Evolutionary conservation across 1,140 invertebrate species (phyloP), one percentile per base, ranked within the genome.

Genomic region (Platyscapa corneri): DNA sequence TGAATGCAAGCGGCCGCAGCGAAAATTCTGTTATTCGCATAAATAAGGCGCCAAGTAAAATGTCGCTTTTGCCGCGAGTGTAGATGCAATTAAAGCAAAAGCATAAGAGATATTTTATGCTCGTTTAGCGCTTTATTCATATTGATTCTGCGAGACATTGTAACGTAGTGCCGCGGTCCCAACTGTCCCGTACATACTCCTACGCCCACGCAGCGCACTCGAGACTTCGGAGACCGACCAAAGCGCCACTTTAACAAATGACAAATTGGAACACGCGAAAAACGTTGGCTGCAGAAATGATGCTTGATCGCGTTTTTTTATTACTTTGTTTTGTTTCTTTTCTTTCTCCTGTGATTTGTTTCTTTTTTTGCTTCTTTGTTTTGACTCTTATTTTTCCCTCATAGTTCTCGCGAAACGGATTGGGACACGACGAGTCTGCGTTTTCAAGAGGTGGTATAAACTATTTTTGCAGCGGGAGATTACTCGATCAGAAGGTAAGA

Each of bases 221-320:
- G 82, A 60, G 70, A 39, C 74, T 42, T 32, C 74, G 70, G 53
- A 37, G 42, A 32, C 34, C 20, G 18, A 30, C 67, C 30, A 34
- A 67, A 34, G 65, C 65, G 3, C 32, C 65, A 16, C 65, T 67
- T 7, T 32, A 32, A 64, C 27, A 18, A 27, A 42, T 64, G 80
- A 74, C 80, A 74, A 82, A 82, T 82, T 74, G 23, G 34, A 65
- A 70, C 80, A 37, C n/a, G n/a, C n/a, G n/a, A 67, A 32, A 67
- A 67, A 67, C 30, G 2, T 30, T n/a, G 3, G 8, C 12, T 16
- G 30, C n/a, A n/a, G 12, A 53, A 67, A 67, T 16, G 64, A 67
- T 32, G 64, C 10, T 53, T 12, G 42, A 12, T 16, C 18, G 3
- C 3, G 12, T 16, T 53, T 53, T 53, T 18, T 12, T 53, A 12